Conservation (phyloP, 2,888 invertebrate genomes). For the Aradus depressus region DNA sequence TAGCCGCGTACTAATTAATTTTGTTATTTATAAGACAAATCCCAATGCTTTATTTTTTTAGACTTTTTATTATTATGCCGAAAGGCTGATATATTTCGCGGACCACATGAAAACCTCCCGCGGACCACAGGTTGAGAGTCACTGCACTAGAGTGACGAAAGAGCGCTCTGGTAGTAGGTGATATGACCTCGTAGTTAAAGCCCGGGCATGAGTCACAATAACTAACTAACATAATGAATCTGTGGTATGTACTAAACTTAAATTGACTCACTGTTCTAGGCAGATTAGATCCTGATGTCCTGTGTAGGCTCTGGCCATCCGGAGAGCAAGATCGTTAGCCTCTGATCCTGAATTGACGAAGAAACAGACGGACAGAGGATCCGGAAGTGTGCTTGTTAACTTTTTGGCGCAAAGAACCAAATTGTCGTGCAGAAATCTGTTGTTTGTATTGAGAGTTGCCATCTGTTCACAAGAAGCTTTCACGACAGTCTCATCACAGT, state of each 20-base stretch:
- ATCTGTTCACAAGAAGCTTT: slow-evolving; percentile 84
- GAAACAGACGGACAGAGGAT: slow-evolving; percentile 78
- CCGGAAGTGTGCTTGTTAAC: slow-evolving; percentile 72
- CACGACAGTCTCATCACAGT: slow-evolving; percentile 91
- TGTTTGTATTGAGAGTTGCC: slow-evolving; percentile 85
- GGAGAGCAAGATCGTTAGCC: slow-evolving; percentile 92
- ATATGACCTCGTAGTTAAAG: too few relatives aligned
- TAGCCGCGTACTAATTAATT: too few relatives aligned
- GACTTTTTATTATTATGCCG: too few relatives aligned
- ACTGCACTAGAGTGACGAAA: too few relatives aligned
- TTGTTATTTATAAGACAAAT: too few relatives aligned
- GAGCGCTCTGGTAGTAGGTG: too few relatives aligned
- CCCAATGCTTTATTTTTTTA: too few relatives aligned
- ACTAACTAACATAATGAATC: not conserved
- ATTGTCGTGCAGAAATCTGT: slow-evolving; percentile 91
- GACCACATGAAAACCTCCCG: too few relatives aligned
- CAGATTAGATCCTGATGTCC: slow-evolving; percentile 81
- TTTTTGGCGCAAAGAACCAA: slow-evolving; percentile 81
- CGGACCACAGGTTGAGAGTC: too few relatives aligned
- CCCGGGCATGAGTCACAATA: too few relatives aligned
- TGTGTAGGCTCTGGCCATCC: slow-evolving; percentile 81
- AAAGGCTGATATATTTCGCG: too few relatives aligned
- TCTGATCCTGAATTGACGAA: slow-evolving; percentile 98
- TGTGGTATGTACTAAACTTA: not conserved
- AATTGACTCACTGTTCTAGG: slow-evolving; percentile 82